These are phyloP conservation scores for Colistium nudipinnis DNA, from an alignment of 2,113 vertebrate species.

Conservation along the genomic window DNA sequence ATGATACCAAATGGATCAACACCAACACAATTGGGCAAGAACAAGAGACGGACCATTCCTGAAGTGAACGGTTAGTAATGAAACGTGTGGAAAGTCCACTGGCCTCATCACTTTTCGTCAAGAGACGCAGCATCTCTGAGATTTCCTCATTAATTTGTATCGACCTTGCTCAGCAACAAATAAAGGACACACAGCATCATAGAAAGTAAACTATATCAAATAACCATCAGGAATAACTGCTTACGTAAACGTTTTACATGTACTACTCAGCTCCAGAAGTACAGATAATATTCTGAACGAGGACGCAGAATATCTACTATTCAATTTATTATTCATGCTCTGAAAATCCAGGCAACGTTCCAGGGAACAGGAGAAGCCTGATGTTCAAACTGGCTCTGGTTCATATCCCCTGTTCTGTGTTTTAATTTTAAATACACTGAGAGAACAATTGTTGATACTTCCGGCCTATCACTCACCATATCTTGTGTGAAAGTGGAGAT, in stretches of 20 bases:
- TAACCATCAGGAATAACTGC: constrained; percentile 44
- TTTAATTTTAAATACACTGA: neutral
- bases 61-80: constrained; percentile 23
- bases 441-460: neutral
- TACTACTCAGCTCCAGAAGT: constrained; percentile 27
- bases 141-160: constrained; percentile 33
- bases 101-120: neutral
- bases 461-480: constrained; percentile 83
- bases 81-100: neutral
- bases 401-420: constrained; percentile 5
- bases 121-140: neutral
- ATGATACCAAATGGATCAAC: constrained; percentile 8
- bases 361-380: neutral
- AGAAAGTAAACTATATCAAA: constrained; percentile 19
- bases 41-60: neutral
- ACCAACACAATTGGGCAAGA: constrained; percentile 11
- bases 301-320: constrained; percentile 55
- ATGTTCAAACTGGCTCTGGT: neutral
- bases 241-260: constrained; percentile 50
- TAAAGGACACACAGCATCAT: constrained; percentile 3
- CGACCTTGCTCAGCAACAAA: constrained; percentile 34
- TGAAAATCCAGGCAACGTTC: constrained; percentile 38
- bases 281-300: constrained; percentile 34
- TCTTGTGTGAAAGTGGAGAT: constrained; percentile 87
- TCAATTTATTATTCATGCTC: constrained; percentile 64